Percentiles rank a stretch among this genome's conserved stretches.
phyloP scores from a whole-genome alignment of 1,140 invertebrate species.

The Neelides sp. region DNA sequence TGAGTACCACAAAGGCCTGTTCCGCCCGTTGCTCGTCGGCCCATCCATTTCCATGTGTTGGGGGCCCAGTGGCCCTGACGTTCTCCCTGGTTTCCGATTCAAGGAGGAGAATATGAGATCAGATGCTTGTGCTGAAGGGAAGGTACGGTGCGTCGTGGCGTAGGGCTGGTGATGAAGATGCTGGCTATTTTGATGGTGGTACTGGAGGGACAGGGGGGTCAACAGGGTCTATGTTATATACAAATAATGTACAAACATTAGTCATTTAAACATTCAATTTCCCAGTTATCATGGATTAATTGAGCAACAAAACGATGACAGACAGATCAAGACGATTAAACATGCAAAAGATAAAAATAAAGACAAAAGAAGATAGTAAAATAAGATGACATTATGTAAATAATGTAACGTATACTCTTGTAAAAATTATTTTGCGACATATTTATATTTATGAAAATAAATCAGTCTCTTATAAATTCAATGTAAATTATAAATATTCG shows the following conservation, averaged over 20 bases:
- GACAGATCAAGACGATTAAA: no score
- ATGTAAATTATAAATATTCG: no score
- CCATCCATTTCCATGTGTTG: slow-evolving; percentile 2
- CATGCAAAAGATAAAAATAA: no score
- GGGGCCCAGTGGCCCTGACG: not conserved
- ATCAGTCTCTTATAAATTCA: no score
- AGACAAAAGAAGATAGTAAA: no score
- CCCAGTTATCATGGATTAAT: no score
- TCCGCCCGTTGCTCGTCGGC: not conserved
- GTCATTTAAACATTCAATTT: slow-evolving; percentile 1
- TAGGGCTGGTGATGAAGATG: slow-evolving; percentile 13
- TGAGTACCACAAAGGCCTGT: slow-evolving; percentile 1
- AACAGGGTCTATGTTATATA: slow-evolving; percentile 25
- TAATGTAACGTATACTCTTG: no score
- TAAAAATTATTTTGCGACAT: no score
- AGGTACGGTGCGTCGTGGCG: slow-evolving; percentile 30
- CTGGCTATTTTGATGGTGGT: slow-evolving; percentile 18
- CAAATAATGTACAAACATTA: slow-evolving; percentile 15
- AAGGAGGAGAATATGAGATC: slow-evolving; percentile 30
- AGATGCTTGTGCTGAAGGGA: slow-evolving; percentile 27
- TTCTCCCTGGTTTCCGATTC: slow-evolving; percentile 15
- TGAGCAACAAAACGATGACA: no score
- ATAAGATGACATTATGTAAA: no score
- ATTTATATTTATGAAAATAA: no score
- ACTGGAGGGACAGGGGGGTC: slow-evolving; percentile 31